Evolutionary conservation across 2,888 invertebrate species (phyloP).

Genomic region (Dicycla oo): DNA sequence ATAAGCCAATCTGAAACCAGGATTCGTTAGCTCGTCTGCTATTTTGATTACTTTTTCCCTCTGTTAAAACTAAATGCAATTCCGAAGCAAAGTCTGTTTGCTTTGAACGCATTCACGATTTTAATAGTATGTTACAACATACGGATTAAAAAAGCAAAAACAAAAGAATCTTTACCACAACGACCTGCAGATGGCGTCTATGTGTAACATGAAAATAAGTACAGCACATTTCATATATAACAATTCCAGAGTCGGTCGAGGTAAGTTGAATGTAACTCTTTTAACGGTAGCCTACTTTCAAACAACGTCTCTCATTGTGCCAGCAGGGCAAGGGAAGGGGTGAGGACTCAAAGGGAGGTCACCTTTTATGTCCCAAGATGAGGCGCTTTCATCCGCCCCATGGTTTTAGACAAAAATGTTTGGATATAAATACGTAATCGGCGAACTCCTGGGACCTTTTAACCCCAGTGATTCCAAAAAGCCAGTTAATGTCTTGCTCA

Average conservation of each 20-base stretch:
- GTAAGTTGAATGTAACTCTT: constrained; percentile 68
- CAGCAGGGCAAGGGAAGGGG: constrained; percentile 27
- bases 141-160: constrained; percentile 30
- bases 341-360: constrained; percentile 73
- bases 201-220: constrained; percentile 18
- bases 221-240: constrained; percentile 44
- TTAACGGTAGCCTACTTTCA: constrained; percentile 76
- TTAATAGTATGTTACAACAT: constrained; percentile 3
- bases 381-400: constrained; percentile 45
- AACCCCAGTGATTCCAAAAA: constrained; percentile 17
- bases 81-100: constrained; percentile 16
- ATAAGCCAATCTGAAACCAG: constrained; percentile 19
- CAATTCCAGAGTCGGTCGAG: constrained; percentile 48
- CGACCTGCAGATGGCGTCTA: constrained; percentile 25
- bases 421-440: constrained; percentile 46
- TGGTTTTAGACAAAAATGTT: constrained; percentile 47
- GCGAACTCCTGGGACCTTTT: constrained; percentile 10
- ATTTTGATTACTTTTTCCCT: constrained; percentile 43
- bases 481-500: background rate
- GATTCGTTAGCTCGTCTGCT: constrained; percentile 15
- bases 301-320: constrained; percentile 68
- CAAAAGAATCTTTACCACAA: constrained; percentile 20
- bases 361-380: constrained; percentile 74
- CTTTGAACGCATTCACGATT: constrained; percentile 3
- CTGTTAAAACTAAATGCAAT: constrained; percentile 31